These are phyloP conservation scores for Gallinago stenura DNA, from an alignment of 2,797 vertebrate genomes.

Conservation along the genomic window DNA sequence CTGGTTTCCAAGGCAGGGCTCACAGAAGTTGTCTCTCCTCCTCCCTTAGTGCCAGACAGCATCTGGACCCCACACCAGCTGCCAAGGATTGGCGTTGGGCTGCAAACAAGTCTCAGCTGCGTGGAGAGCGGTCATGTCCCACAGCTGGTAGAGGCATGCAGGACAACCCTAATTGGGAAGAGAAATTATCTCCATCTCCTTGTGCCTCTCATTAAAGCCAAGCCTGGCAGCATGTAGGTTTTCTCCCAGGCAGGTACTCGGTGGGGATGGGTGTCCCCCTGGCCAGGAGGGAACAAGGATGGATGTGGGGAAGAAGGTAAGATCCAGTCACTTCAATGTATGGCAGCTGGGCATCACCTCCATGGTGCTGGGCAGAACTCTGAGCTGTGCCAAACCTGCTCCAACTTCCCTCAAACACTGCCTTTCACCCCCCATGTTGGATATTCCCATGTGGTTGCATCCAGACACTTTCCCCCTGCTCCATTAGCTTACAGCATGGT, in stretches of 20 bases:
- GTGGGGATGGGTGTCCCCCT: not conserved
- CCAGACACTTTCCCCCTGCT: not conserved
- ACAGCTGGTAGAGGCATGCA: not conserved
- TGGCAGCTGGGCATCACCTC: not conserved
- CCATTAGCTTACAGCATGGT: not conserved
- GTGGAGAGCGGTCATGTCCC: accelerated
- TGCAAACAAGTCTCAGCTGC: not conserved
- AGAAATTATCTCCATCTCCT: not conserved
- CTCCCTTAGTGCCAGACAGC: accelerated
- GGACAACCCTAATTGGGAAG: not conserved
- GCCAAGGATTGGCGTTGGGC: accelerated
- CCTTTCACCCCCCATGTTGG: not conserved
- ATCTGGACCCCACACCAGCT: accelerated
- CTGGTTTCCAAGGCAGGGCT: not conserved
- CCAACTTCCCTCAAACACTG: not conserved
- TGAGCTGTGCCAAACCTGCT: not conserved
- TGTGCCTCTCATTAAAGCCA: not conserved
- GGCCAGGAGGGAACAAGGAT: accelerated
- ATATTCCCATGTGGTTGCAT: accelerated
- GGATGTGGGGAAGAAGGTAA: not conserved
- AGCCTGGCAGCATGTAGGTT: not conserved
- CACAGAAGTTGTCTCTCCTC: not conserved
- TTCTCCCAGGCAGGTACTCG: not conserved
- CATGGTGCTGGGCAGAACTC: accelerated
- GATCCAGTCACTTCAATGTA: not conserved